Evolutionary conservation across 2,888 invertebrate genomes (phyloP).

Genomic region (Diachrysia chrysitis): DNA sequence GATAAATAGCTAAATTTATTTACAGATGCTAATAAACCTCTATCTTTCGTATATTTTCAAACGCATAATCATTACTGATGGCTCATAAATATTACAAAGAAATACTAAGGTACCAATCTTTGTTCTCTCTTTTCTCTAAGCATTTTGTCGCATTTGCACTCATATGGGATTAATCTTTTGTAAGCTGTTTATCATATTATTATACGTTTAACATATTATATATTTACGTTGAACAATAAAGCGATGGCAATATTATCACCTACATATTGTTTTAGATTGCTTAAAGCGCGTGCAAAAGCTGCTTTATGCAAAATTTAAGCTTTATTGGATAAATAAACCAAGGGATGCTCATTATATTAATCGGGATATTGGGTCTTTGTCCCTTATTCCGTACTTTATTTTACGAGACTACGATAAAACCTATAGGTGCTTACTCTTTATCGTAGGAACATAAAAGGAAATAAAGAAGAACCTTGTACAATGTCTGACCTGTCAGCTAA

Average conservation of each 20-base stretch:
- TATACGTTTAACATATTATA: background rate
- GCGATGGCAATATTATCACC: background rate
- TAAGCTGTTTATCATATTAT: background rate
- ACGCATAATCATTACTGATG: background rate
- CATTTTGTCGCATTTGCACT: background rate
- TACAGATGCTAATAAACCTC: background rate
- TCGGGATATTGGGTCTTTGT: constrained; percentile 68
- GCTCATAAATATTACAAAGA: background rate
- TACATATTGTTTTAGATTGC: constrained; percentile 3
- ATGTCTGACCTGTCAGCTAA: constrained; percentile 64
- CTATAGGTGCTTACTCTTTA: constrained; percentile 64
- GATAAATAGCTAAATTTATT: background rate
- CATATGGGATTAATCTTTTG: background rate
- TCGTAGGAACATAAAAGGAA: constrained; percentile 68
- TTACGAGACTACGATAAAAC: constrained; percentile 71
- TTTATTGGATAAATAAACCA: constrained; percentile 62
- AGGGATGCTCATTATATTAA: constrained; percentile 68
- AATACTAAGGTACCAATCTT: background rate
- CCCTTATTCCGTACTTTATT: constrained; percentile 69
- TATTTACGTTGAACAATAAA: background rate
- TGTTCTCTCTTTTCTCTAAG: background rate
- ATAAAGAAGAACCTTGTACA: constrained; percentile 65
- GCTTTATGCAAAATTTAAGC: constrained; percentile 52
- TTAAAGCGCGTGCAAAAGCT: background rate
- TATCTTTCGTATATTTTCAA: background rate